phyloP scores from a whole-genome alignment of 37 sponge, comb jelly and placozoan genomes.

The Cliona cf. orientalis region DNA sequence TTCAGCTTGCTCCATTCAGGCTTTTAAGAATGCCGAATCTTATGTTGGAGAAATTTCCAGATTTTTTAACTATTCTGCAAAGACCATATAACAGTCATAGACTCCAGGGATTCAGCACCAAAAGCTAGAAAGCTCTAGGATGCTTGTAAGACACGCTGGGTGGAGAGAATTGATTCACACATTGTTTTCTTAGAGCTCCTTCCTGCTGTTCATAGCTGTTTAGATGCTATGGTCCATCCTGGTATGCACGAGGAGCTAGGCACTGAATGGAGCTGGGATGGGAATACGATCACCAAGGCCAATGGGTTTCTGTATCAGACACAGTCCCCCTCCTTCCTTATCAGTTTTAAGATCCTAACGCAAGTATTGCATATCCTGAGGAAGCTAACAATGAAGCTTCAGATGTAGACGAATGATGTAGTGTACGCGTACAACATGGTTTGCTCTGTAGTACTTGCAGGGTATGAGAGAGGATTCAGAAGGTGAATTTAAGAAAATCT shows the following conservation, averaged over 20 bases:
- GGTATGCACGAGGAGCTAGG: slow-evolving; percentile 25
- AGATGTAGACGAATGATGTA: slow-evolving; percentile 59
- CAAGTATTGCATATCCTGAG: slow-evolving; percentile 33
- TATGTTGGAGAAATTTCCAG: slow-evolving; percentile 47
- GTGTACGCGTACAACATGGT: slow-evolving; percentile 60
- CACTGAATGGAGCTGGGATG: slow-evolving; percentile 74
- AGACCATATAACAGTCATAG: slow-evolving; percentile 38
- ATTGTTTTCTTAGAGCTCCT: slow-evolving; percentile 58
- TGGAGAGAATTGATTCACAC: slow-evolving; percentile 56
- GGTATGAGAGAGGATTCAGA: slow-evolving; percentile 34
- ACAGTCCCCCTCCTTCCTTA: slow-evolving; percentile 53
- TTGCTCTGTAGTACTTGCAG: slow-evolving; percentile 16
- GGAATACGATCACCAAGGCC: slow-evolving; percentile 57
- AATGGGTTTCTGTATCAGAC: slow-evolving; percentile 64
- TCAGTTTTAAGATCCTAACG: slow-evolving; percentile 53
- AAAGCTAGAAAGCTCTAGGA: slow-evolving; percentile 56
- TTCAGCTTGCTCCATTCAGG: slow-evolving; percentile 49
- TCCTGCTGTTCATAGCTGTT: slow-evolving; percentile 36
- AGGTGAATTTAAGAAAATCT: slow-evolving; percentile 21
- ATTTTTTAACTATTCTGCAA: slow-evolving; percentile 61
- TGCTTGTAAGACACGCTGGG: slow-evolving; percentile 66
- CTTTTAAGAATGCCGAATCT: slow-evolving; percentile 51
- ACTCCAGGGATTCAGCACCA: slow-evolving; percentile 1
- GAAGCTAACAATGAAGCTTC: slow-evolving; percentile 52
- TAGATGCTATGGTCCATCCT: slow-evolving; percentile 61